Base-by-base conservation (phyloP, 2,888 invertebrate genomes). In the Rhagonycha lutea region DNA sequence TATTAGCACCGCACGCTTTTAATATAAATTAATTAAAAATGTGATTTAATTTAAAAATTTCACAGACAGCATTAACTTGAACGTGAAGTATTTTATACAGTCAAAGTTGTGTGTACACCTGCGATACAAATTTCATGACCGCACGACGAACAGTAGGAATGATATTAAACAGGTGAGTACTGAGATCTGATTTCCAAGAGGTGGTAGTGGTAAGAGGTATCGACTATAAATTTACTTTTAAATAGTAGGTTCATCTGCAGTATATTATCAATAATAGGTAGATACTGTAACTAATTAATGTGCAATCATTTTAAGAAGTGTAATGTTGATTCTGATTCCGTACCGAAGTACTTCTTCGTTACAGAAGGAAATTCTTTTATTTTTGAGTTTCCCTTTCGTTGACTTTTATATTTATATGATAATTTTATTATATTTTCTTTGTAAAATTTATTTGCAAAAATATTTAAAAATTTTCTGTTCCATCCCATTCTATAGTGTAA, bases 101-200 rank as follows among this genome's bases (percentile, higher is more conserved):
- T 65, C 23, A 65, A 65, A 65, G 23, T 65, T 63, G 26, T 47
- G 47, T 47, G 81, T 82, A 70, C 78, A 79, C 70, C 76, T 74
- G 76, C 76, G 78, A 71, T 72, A 80, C 73, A 75, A 79, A 70
- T 74, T 74, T 77, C 77, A 74, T 74, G 77, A 74, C 78, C 73
- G 73, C 76, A 75, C 78, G 68, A 78, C 67, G 71, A 77, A 80
- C 70, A 76, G 77, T 77, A 71, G 80, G 63, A 47, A 47, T 47
- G 47, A 71, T 80, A 80, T 79, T 80, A 79, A 80, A 83, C 83
- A 81, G 80, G 82, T 81, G 80, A 82, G 76, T 82, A 84, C 83
- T 82, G 84, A 82, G 76, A 68, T 79, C 78, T 69, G 80, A 80
- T 74, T 76, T 76, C 73, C 73, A 81, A 80, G 80, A 80, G 80